Conservation (phyloP, 2,888 invertebrate species). For the Pardosa pseudoannulata region DNA sequence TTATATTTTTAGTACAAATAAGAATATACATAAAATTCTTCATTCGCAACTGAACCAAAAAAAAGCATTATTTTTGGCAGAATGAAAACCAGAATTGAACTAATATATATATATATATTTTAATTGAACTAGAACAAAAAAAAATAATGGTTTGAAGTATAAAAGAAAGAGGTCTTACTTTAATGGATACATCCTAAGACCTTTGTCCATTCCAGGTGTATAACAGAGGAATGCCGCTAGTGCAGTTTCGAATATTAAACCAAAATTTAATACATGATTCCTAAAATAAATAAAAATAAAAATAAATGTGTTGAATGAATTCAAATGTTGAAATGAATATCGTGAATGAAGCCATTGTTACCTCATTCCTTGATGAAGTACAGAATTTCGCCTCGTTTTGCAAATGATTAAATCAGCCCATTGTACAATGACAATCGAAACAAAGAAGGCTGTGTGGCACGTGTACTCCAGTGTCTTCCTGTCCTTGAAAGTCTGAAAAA, state of each 20-base stretch:
- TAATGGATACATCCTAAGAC: conserved; percentile 76
- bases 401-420: conserved; percentile 79
- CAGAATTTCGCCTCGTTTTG: conserved; percentile 79
- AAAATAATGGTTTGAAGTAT: too few relatives aligned
- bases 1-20: too few relatives aligned
- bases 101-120: too few relatives aligned
- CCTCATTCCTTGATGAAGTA: conserved; percentile 79
- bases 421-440: conserved; percentile 79
- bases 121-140: too few relatives aligned
- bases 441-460: conserved; percentile 79
- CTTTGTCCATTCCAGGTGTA: conserved; percentile 79
- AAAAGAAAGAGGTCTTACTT: too few relatives aligned
- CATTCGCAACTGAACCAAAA: too few relatives aligned
- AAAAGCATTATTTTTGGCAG: too few relatives aligned
- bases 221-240: conserved; percentile 79
- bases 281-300: conserved; percentile 74
- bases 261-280: conserved; percentile 78
- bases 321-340: too few relatives aligned
- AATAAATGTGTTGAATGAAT: too few relatives aligned
- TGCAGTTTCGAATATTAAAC: conserved; percentile 79
- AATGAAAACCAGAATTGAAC: too few relatives aligned
- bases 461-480: conserved; percentile 79
- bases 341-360: conserved; percentile 73
- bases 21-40: too few relatives aligned
- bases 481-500: conserved; percentile 77